phyloP scores from a whole-genome alignment of 2,888 invertebrate species.

The Spicauda simplicius region DNA sequence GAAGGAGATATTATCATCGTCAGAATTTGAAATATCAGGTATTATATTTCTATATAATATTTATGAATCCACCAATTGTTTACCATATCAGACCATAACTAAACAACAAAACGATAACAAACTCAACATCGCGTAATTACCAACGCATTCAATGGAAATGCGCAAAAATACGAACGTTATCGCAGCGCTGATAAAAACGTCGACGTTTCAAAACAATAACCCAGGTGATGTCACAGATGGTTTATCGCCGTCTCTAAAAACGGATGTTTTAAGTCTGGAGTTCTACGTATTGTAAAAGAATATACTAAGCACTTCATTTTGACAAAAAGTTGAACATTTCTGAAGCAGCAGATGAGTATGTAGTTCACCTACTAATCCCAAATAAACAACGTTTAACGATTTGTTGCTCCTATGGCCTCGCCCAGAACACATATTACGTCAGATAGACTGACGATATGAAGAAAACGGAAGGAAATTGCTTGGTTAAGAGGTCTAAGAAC shows the following conservation, averaged over 20 bases:
- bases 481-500: too few relatives aligned
- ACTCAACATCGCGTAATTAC: neutral
- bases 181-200: constrained; percentile 9
- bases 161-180: constrained; percentile 16
- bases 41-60: neutral
- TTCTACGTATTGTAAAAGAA: neutral
- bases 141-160: constrained; percentile 7
- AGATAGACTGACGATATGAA: too few relatives aligned
- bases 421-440: too few relatives aligned
- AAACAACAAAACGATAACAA: constrained; percentile 3
- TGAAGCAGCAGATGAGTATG: too few relatives aligned
- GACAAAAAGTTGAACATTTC: too few relatives aligned
- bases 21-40: neutral
- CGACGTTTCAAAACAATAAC: constrained; percentile 26
- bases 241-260: constrained; percentile 10
- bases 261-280: constrained; percentile 5
- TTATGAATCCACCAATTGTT: neutral
- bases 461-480: too few relatives aligned
- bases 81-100: neutral
- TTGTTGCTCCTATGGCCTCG: too few relatives aligned
- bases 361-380: too few relatives aligned
- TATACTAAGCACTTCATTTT: neutral
- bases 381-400: too few relatives aligned
- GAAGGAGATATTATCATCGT: too few relatives aligned
- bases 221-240: constrained; percentile 7